These are phyloP conservation scores for Podarcis cretensis DNA, from an alignment of 2,113 vertebrate species.

Conservation along the genomic window DNA sequence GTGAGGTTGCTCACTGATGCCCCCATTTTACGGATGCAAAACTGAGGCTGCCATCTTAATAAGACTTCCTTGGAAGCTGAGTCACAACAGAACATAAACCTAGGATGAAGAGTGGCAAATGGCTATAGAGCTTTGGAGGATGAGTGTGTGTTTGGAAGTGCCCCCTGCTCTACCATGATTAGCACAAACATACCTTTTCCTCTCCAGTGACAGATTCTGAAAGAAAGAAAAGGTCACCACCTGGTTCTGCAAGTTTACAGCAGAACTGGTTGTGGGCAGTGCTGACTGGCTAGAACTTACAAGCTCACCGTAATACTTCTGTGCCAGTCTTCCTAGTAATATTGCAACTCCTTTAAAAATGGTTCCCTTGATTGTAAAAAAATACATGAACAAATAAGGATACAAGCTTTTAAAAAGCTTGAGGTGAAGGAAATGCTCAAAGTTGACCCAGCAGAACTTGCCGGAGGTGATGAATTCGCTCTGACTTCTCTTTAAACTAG, in stretches of 20 bases:
- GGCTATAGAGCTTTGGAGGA: too few relatives aligned
- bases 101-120: neutral
- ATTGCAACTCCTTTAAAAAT: neutral
- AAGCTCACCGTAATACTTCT: neutral
- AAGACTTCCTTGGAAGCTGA: neutral
- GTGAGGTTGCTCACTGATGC: neutral
- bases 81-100: neutral
- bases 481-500: too few relatives aligned
- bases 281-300: neutral
- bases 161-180: too few relatives aligned
- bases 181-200: neutral
- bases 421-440: neutral
- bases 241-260: neutral
- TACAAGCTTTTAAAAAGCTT: neutral
- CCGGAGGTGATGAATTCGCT: neutral
- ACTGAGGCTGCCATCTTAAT: too few relatives aligned
- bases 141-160: neutral
- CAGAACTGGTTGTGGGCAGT: neutral
- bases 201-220: neutral
- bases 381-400: too few relatives aligned
- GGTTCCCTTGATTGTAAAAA: neutral
- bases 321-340: neutral
- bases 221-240: neutral
- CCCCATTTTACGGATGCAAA: neutral
- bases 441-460: neutral